Percentiles rank a stretch among this genome's conserved stretches.
Conservation (phyloP, 2,797 vertebrate species). For the Tenualosa ilisha region DNA sequence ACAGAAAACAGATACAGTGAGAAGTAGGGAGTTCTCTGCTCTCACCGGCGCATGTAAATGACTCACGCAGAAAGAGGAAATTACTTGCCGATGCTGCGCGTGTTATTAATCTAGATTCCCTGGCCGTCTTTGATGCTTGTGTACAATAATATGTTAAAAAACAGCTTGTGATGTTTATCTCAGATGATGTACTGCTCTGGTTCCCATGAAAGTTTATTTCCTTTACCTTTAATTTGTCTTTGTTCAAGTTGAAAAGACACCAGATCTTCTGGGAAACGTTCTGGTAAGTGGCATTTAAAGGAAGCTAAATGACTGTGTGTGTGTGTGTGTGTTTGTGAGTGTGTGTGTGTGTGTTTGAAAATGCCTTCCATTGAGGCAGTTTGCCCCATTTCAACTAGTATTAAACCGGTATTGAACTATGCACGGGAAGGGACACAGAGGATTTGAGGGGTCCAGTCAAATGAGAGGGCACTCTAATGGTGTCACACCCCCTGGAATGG, state of each 20-base stretch:
- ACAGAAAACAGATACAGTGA: slow-evolving; percentile 55
- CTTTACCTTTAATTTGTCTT: slow-evolving; percentile 25
- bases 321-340: neutral
- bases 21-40: slow-evolving; percentile 66
- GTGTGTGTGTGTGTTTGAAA: neutral
- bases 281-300: neutral
- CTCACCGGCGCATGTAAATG: slow-evolving; percentile 80
- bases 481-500: neutral
- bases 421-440: neutral
- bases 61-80: slow-evolving; percentile 81
- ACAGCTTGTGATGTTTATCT: slow-evolving; percentile 64
- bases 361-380: neutral
- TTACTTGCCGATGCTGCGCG: slow-evolving; percentile 79
- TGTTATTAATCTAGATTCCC: slow-evolving; percentile 84
- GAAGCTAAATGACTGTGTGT: neutral
- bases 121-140: slow-evolving; percentile 72
- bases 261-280: neutral
- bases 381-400: neutral
- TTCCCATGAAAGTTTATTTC: slow-evolving; percentile 36
- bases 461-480: neutral
- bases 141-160: slow-evolving; percentile 75
- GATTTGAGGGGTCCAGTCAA: neutral
- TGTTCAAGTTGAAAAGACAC: slow-evolving; percentile 29
- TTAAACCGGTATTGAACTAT: neutral
- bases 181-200: slow-evolving; percentile 51